Conservation (phyloP, 2,113 vertebrate genomes). For the Saimiri boliviensis region DNA sequence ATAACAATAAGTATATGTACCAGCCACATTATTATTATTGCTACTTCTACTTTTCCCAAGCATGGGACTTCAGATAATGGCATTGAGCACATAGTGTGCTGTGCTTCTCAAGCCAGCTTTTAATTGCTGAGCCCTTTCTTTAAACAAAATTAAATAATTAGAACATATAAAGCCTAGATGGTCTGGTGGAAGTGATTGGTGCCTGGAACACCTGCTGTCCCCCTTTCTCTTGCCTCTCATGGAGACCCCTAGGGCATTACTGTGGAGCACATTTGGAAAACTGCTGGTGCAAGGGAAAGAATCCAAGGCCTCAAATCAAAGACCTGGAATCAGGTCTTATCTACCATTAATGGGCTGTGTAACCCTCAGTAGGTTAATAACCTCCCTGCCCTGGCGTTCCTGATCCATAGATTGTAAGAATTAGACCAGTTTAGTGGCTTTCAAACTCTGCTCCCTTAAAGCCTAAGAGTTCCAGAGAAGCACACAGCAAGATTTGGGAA, state of each 20-base stretch:
- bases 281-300: neutral
- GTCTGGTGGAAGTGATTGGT: neutral
- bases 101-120: neutral
- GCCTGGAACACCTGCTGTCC: neutral
- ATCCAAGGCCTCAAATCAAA: neutral
- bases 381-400: neutral
- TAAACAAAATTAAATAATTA: neutral
- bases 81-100: neutral
- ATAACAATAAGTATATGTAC: neutral
- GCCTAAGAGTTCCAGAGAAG: neutral
- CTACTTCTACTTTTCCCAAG: neutral
- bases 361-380: neutral
- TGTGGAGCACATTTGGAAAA: neutral
- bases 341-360: neutral
- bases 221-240: neutral
- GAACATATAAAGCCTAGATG: neutral
- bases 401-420: neutral
- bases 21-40: neutral
- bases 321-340: neutral
- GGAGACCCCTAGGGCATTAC: neutral
- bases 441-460: neutral
- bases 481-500: neutral
- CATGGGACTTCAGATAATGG: neutral
- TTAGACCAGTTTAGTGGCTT: neutral
- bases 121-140: neutral